phyloP scores from a whole-genome alignment of 1,140 invertebrate genomes.

The Drosophila gunungcola region DNA sequence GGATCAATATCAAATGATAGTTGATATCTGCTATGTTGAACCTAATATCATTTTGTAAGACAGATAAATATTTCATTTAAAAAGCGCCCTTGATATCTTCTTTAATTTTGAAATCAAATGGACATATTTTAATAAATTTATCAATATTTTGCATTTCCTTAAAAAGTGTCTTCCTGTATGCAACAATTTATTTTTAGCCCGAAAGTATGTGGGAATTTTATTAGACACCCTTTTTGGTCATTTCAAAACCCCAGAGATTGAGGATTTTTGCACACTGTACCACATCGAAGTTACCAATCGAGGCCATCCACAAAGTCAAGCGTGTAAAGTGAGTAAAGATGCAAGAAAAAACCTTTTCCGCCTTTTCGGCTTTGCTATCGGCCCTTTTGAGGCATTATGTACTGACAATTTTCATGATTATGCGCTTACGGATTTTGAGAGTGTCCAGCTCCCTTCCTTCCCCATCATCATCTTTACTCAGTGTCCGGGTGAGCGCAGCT shows the following conservation, averaged over 20 bases:
- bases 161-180: too few relatives aligned
- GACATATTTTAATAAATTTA: too few relatives aligned
- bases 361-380: constrained; percentile 61
- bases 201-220: too few relatives aligned
- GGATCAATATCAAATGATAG: too few relatives aligned
- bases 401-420: constrained; percentile 83
- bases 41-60: too few relatives aligned
- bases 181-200: too few relatives aligned
- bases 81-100: too few relatives aligned
- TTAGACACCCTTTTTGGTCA: too few relatives aligned
- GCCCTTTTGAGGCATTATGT: constrained; percentile 80
- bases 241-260: not conserved
- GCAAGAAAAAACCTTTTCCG: constrained; percentile 80
- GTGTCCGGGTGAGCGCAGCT: constrained; percentile 71
- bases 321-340: constrained; percentile 82
- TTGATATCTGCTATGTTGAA: too few relatives aligned
- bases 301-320: constrained; percentile 62
- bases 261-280: constrained; percentile 15
- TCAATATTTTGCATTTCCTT: too few relatives aligned
- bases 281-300: constrained; percentile 35
- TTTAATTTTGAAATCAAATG: too few relatives aligned
- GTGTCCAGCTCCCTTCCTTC: constrained; percentile 49
- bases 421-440: constrained; percentile 67
- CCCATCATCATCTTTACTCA: constrained; percentile 13
- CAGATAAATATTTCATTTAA: too few relatives aligned